Base-by-base conservation (phyloP, 2,797 vertebrate species). In the Crenichthys baileyi region DNA sequence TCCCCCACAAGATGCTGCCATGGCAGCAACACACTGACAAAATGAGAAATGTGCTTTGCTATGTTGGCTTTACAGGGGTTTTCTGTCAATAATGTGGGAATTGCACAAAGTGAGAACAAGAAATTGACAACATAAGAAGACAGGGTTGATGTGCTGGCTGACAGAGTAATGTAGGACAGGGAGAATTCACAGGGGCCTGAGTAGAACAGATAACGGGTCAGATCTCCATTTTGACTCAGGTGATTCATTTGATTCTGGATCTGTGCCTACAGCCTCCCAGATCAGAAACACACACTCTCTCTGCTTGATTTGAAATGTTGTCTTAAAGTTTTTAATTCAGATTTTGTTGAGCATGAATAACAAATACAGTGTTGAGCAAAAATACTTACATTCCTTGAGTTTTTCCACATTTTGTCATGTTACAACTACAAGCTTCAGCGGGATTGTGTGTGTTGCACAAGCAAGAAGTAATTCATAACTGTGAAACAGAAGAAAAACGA, bases 121-220 rank as follows among this genome's bases (percentile, higher is more conserved):
- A 41, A 26, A 39, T 15, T 41, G 20, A 31, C 13, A 26, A n/a
- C 24, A 24, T 31, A 22, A 39, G 75, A 11, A n/a, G 81, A 75
- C 81, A 20, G 53, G 71, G 5, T 50, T 56, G 77, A 80, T 88
- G 76, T 83, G 73, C 80, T 46, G 75, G 55, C 56, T 29, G 56
- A 90, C 90, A 85, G 51, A 79, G 75, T 90, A 81, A 91, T 83
- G 72, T 87, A 84, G 72, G 70, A 73, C 55, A 39, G 77, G 81
- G 74, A 81, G 76, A 48, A 74, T 56, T 82, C 79, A 71, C 70
- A 77, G 90, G 81, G 79, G 78, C 76, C 61, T 55, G 86, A 91
- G 87, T 26, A 79, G 24, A 61, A 75, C 73, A 85, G 85, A 89
- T 88, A 78, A 78, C 79, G 67, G 85, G 82, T 87, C 36, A 78